A percentile compares a stretch with the other conserved stretches of the same genome.
Conservation (phyloP, 2,888 invertebrate genomes). For the Chydorus sphaericus region DNA sequence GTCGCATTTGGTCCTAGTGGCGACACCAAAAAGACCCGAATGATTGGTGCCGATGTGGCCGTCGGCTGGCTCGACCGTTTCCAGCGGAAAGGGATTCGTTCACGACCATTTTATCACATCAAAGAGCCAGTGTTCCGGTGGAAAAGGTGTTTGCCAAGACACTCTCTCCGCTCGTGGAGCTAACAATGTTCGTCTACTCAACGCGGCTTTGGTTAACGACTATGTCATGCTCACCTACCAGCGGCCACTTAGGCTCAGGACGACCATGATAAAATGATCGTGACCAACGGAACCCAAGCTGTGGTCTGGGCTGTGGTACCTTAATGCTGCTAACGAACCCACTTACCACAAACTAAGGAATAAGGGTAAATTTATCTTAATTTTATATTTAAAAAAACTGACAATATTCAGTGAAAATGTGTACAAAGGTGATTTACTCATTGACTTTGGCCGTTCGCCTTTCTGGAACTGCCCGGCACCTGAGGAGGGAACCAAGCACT, state of each 20-base stretch:
- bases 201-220: constrained; percentile 80
- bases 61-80: constrained; percentile 74
- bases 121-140: constrained; percentile 78
- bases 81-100: constrained; percentile 65
- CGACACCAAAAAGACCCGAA: constrained; percentile 48
- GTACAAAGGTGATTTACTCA: constrained; percentile 52
- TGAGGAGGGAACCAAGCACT: constrained; percentile 25
- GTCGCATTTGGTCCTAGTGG: constrained; percentile 84
- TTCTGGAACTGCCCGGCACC: constrained; percentile 88
- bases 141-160: constrained; percentile 73
- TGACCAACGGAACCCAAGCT: constrained; percentile 60
- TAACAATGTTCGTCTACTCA: constrained; percentile 63
- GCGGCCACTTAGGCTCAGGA: constrained; percentile 61
- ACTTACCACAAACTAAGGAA: constrained; percentile 55
- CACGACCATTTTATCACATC: constrained; percentile 70
- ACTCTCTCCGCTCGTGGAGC: constrained; percentile 36
- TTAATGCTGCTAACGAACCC: constrained; percentile 64
- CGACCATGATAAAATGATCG: constrained; percentile 52
- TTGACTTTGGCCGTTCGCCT: constrained; percentile 75
- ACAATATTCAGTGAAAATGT: too few relatives aligned
- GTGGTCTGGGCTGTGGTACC: constrained; percentile 85
- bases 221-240: constrained; percentile 88
- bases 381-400: not conserved
- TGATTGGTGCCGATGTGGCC: constrained; percentile 74
- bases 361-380: not conserved